Percentiles rank a stretch among this genome's conserved stretches.
phyloP scores from a whole-genome alignment of 2,113 vertebrate genomes.

The Numida meleagris region DNA sequence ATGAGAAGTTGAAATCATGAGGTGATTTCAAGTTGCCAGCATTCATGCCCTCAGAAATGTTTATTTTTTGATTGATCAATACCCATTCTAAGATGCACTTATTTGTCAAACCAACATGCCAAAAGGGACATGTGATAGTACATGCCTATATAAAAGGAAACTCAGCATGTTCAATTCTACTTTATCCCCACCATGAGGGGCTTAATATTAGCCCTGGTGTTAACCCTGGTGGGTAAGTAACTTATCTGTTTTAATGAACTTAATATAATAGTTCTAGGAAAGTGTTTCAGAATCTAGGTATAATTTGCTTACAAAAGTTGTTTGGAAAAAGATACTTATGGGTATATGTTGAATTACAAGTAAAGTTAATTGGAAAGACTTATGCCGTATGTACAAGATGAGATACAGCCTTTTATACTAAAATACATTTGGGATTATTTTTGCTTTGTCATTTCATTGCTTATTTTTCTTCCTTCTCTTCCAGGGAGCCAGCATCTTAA shows the following conservation, averaged over 20 bases:
- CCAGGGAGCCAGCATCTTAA: conserved; percentile 58
- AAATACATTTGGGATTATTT: background rate
- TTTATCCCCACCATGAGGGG: conserved; percentile 60
- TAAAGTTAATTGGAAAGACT: conserved; percentile 38
- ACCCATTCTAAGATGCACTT: conserved; percentile 17
- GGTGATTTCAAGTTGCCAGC: background rate
- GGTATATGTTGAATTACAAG: background rate
- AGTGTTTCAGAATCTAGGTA: conserved; percentile 1
- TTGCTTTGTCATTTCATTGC: conserved; percentile 29
- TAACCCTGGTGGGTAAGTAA: conserved; percentile 63
- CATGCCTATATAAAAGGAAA: conserved; percentile 60
- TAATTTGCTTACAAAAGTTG: background rate
- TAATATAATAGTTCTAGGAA: background rate
- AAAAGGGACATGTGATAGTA: conserved; percentile 51
- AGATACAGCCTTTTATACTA: background rate
- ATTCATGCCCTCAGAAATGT: conserved; percentile 33
- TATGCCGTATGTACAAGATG: background rate
- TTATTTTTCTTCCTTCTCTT: conserved; percentile 33
- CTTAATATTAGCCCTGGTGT: conserved; percentile 45
- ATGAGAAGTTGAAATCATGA: background rate
- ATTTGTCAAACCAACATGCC: conserved; percentile 35
- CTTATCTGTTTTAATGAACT: background rate
- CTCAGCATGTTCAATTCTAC: background rate
- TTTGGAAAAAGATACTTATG: background rate
- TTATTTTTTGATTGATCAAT: conserved; percentile 59